Percentiles rank a stretch among this genome's conserved stretches.
Evolutionary conservation across 2,113 vertebrate species (phyloP).

Genomic region (Macquaria ambigua): DNA sequence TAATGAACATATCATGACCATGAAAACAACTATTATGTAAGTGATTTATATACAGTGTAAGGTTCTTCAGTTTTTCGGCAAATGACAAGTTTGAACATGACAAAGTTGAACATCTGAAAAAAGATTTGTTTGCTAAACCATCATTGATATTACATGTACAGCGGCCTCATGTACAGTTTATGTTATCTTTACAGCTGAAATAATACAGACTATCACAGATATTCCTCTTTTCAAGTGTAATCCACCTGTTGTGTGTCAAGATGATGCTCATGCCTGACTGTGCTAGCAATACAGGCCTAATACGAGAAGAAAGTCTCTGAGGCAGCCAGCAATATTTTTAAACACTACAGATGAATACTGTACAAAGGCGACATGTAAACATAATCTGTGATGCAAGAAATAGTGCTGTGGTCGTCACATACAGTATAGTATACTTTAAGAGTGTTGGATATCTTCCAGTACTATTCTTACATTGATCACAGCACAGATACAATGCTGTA

Average conservation of each 20-base stretch:
- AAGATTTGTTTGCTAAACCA: background rate
- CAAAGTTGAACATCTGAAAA: no score
- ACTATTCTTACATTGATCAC: conserved; percentile 47
- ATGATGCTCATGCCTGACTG: background rate
- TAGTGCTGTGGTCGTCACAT: background rate
- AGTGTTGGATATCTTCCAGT: conserved; percentile 20
- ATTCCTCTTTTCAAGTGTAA: background rate
- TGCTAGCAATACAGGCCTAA: no score
- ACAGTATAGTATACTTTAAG: conserved; percentile 11
- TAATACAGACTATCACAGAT: background rate
- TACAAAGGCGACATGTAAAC: background rate
- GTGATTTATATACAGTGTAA: no score
- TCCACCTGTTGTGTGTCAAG: background rate
- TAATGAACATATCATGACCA: no score
- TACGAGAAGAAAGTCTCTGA: background rate
- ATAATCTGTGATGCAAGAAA: conserved; percentile 3
- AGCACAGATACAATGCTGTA: background rate
- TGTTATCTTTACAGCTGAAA: background rate
- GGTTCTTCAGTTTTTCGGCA: no score
- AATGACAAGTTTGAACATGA: no score
- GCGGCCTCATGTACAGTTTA: background rate
- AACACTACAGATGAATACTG: background rate
- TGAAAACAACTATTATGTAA: no score
- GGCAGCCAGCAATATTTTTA: background rate
- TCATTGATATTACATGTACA: background rate